Base-by-base conservation (phyloP, 2,797 vertebrate genomes). In the Muraenolepis orangiensis region DNA sequence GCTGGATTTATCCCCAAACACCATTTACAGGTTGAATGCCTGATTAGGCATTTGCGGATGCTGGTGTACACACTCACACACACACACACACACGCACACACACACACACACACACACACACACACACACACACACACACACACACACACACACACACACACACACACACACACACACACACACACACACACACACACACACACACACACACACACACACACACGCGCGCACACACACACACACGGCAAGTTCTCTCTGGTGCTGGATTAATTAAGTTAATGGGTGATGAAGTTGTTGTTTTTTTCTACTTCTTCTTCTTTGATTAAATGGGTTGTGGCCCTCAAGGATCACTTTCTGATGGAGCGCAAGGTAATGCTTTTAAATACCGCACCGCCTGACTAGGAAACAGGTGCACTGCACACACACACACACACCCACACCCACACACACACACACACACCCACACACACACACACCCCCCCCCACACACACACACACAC, bases 181-280 rank as follows among this genome's bases (percentile, higher is more conserved):
- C 77, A 77, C 70, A 72, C 77, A 73, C 76, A 72, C 80, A 80
- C 40, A 34, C 68, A 74, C 75, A 76, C 69, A 74, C 34, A 67
- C 51, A 72, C 30, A 72, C 36, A 77, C 74, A 72, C 66, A 80
- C 57, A 73, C 20, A 66, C 30, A 34, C 67, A 69, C 67, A 69
- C 0, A 23, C 51, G 71, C 30, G 72, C 36, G 76, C 74, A 72
- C 66, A 80, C 57, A 73, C 20, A 66, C 30, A 34, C 67, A 69
- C 67, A 69, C 0, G 18, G 23, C 1, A 28, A 12, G 29, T 72
- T 66, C 75, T 83, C 82, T 80, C 74, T 71, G 36, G 74, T 73
- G 64, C 78, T 83, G 81, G 86, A 91, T 91, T 93, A 93, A 94
- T 93, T 93, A 93, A 87, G 84, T 89, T 92, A 93, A 94, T 93